Evolutionary conservation across 2,888 invertebrate species (phyloP).

Genomic region (Allolobophora icterica): DNA sequence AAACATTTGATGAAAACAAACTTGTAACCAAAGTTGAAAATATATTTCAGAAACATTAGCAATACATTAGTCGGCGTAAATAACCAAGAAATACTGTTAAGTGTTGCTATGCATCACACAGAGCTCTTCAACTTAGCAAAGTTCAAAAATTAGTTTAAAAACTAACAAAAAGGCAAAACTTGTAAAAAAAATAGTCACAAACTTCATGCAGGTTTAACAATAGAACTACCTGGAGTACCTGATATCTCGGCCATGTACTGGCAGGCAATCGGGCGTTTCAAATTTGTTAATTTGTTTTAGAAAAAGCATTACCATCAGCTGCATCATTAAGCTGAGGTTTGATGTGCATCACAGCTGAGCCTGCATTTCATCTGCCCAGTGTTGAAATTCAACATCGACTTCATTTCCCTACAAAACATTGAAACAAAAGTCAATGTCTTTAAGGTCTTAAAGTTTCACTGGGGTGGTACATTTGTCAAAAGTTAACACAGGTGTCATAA

Average conservation of each 20-base stretch:
- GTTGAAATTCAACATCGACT: conserved; percentile 31
- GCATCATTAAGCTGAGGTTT: not conserved
- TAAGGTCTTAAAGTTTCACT: not conserved
- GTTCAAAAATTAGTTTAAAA: too few species aligned
- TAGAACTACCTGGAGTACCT: too few species aligned
- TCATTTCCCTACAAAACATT: conserved; percentile 4
- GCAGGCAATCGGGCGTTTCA: not conserved
- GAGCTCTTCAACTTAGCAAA: too few species aligned
- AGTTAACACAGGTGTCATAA: too few species aligned
- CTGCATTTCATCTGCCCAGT: conserved; percentile 34
- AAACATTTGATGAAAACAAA: too few species aligned
- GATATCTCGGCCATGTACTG: not conserved
- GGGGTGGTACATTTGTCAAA: too few species aligned
- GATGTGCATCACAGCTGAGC: not conserved
- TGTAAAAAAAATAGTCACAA: not conserved
- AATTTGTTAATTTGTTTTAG: not conserved
- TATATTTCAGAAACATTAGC: too few species aligned
- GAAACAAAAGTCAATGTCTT: not conserved
- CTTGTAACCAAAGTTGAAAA: too few species aligned
- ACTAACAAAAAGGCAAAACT: not conserved
- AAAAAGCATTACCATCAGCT: not conserved
- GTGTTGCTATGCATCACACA: too few species aligned
- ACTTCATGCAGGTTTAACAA: not conserved
- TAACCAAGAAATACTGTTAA: too few species aligned
- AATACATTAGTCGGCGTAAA: too few species aligned